Conservation (phyloP, 1,140 invertebrate species). For the Prorops nasuta region DNA sequence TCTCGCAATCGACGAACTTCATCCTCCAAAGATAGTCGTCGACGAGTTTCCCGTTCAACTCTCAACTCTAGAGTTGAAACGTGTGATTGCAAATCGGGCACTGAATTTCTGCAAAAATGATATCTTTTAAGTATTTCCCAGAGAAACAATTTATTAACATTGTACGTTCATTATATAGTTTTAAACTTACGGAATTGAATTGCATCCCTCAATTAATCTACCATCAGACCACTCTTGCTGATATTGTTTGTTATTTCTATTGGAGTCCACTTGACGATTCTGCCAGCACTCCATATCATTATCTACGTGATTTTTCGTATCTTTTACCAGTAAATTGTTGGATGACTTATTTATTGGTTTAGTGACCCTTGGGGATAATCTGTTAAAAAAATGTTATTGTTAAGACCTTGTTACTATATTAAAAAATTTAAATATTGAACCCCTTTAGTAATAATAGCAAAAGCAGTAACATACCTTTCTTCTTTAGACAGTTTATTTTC, state of each 20-base stretch:
- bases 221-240: slow-evolving; percentile 45
- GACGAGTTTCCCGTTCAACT: slow-evolving; percentile 63
- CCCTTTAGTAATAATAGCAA: not conserved
- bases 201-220: slow-evolving; percentile 33
- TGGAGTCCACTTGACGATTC: slow-evolving; percentile 37
- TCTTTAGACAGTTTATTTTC: slow-evolving; percentile 63
- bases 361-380: slow-evolving; percentile 56
- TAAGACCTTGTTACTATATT: not conserved
- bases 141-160: too few relatives aligned
- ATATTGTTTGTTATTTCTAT: slow-evolving; percentile 35
- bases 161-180: not conserved
- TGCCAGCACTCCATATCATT: slow-evolving; percentile 40
- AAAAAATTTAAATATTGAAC: slow-evolving; percentile 3
- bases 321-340: slow-evolving; percentile 38
- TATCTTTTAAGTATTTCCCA: slow-evolving; percentile 14
- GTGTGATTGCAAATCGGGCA: slow-evolving; percentile 64
- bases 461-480: too few relatives aligned
- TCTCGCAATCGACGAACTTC: slow-evolving; percentile 76
- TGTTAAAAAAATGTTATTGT: slow-evolving; percentile 21
- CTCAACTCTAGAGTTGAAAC: slow-evolving; percentile 65
- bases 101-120: slow-evolving; percentile 37
- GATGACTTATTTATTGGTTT: slow-evolving; percentile 42
- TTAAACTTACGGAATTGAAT: slow-evolving; percentile 38
- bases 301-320: slow-evolving; percentile 39
- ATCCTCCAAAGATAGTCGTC: slow-evolving; percentile 65